Base-by-base conservation (phyloP, 2,797 vertebrate genomes). In the Scolopax rusticola region DNA sequence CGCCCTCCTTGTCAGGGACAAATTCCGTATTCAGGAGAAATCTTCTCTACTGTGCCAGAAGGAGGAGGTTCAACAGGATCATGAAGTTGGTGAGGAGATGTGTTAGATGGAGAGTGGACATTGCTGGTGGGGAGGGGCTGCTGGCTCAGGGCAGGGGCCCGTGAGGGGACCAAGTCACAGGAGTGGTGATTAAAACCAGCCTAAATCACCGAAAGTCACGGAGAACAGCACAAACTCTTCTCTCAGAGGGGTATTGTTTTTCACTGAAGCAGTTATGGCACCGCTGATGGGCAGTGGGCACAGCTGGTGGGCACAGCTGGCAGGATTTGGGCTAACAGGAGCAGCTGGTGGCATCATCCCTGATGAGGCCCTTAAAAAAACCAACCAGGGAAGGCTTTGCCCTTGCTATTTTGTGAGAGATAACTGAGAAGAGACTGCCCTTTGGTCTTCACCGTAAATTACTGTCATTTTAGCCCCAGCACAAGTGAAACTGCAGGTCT, bases 111-210 rank as follows among this genome's bases (percentile, higher is more conserved):
- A 88, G 83, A 36, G 30, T 2, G 24, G 94, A 63, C 0, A 3
- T 19, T 12, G 24, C 27, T 25, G 69, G n/a, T 40, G 48, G 19
- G 23, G 68, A 84, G 28, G 21, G 15, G 53, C 9, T 40, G 30
- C 13, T 24, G 57, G 43, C 28, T 75, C 19, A 2, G 3, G 21
- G 27, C 19, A 45, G 19, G 28, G 32, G 25, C 32, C 23, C 0
- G 0, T 10, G 18, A n/a, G 15, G 8, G 8, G 3, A n/a, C 13
- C 10, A 19, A 2, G 1, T 1, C 27, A 11, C 8, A 20, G 27
- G 12, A 57, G 38, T 2, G 5, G 36, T 43, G 17, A 32, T 11
- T 64, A 18, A 47, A 65, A 36, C 1, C 10, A 33, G 11, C 40
- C 9, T 40, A 53, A 77, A 67, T 47, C n/a, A 9, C 19, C 20